Evolutionary conservation across 2,888 invertebrate genomes (phyloP).

Genomic region (Melangyna quadrimaculata): DNA sequence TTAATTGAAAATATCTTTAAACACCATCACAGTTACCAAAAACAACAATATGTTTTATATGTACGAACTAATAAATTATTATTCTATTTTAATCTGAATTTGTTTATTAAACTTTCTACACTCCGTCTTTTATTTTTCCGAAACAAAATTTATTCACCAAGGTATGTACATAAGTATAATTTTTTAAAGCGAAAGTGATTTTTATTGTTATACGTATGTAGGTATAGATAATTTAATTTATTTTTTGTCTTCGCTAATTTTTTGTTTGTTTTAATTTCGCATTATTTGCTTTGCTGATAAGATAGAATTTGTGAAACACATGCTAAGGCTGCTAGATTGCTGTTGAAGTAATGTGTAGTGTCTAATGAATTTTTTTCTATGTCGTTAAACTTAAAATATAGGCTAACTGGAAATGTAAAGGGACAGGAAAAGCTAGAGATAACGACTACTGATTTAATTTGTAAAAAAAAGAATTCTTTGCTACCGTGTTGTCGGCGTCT

Average conservation of each 20-base stretch:
- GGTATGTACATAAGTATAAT: neutral
- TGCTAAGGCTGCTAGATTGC: constrained; percentile 4
- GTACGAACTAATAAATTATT: neutral
- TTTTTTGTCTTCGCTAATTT: neutral
- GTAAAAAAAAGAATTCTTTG: neutral
- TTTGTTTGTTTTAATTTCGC: constrained; percentile 28
- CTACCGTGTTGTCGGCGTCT: no score
- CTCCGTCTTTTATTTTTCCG: neutral
- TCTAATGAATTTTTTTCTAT: neutral
- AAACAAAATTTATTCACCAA: constrained; percentile 2
- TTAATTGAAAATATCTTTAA: neutral
- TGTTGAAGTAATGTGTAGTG: neutral
- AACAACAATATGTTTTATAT: neutral
- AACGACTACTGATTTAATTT: constrained; percentile 4
- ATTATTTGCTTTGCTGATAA: constrained; percentile 54
- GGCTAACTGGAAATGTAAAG: neutral
- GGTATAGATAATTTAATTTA: neutral
- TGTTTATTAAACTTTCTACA: neutral
- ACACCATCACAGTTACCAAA: neutral
- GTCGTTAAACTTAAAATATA: neutral
- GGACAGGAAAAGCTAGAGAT: neutral
- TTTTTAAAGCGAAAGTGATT: constrained; percentile 47
- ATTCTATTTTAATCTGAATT: neutral
- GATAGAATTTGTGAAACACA: constrained; percentile 50
- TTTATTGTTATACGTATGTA: constrained; percentile 22